Percentiles rank a stretch among this genome's conserved stretches.
phyloP scores from a whole-genome alignment of 2,888 invertebrate species.

The Idaea biselata region DNA sequence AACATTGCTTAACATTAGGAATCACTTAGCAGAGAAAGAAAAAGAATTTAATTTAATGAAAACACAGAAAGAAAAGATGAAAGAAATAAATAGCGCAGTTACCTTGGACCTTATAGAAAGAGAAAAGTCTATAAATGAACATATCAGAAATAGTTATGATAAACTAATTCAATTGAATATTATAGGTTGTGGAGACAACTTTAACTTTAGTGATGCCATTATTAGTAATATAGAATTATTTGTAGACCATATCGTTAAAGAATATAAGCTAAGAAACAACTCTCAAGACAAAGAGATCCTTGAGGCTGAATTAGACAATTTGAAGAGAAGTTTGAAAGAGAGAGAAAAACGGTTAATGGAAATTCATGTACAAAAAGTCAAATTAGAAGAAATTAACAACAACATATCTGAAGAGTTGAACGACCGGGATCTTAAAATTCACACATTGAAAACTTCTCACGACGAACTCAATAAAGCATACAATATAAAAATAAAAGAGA shows the following conservation, averaged over 20 bases:
- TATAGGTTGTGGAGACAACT: constrained; percentile 37
- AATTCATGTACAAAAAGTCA: constrained; percentile 33
- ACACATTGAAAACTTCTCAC: constrained; percentile 33
- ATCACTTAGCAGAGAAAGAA: constrained; percentile 51
- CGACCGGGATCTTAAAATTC: constrained; percentile 40
- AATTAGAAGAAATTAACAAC: constrained; percentile 38
- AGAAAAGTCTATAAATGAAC: constrained; percentile 50
- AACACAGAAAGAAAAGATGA: constrained; percentile 53
- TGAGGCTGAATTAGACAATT: constrained; percentile 37
- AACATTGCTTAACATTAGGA: constrained; percentile 46
- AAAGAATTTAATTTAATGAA: constrained; percentile 54
- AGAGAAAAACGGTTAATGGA: constrained; percentile 43
- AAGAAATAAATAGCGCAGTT: constrained; percentile 62
- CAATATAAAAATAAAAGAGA: constrained; percentile 47
- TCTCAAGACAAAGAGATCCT: constrained; percentile 35
- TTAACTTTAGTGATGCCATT: constrained; percentile 31
- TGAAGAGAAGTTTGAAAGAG: constrained; percentile 38
- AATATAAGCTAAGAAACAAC: constrained; percentile 24
- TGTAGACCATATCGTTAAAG: constrained; percentile 44
- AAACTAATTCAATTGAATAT: constrained; percentile 46
- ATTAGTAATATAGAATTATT: constrained; percentile 41
- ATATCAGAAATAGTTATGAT: constrained; percentile 42
- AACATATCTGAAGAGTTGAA: constrained; percentile 33
- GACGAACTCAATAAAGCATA: constrained; percentile 45
- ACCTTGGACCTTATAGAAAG: constrained; percentile 59